These are phyloP conservation scores for Todiramphus chloris DNA, from an alignment of 2,113 vertebrate species.

Conservation along the genomic window DNA sequence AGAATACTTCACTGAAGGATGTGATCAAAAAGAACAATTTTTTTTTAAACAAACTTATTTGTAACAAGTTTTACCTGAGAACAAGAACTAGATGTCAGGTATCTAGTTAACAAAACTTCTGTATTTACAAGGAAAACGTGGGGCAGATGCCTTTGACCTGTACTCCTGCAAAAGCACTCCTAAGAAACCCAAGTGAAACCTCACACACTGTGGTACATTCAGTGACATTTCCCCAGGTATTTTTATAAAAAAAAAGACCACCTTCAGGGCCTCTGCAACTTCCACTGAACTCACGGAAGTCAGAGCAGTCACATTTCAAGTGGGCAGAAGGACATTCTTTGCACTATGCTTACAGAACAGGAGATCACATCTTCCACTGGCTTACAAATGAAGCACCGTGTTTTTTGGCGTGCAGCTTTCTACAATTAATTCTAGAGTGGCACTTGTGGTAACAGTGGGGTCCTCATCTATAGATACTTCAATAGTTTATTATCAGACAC, in stretches of 20 bases:
- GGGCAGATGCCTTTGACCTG: not conserved
- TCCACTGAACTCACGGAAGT: not conserved
- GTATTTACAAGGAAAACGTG: not conserved
- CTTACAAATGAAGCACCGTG: not conserved
- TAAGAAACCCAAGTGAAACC: not conserved
- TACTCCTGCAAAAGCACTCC: not conserved
- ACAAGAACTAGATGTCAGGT: not conserved
- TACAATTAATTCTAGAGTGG: slow-evolving; percentile 6
- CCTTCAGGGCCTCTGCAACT: not conserved
- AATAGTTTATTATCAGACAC: slow-evolving; percentile 36
- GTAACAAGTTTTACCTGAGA: not conserved
- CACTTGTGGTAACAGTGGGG: slow-evolving; percentile 24
- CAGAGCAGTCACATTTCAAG: not conserved
- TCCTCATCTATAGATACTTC: slow-evolving; percentile 37
- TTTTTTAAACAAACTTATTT: not conserved
- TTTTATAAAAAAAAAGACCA: not conserved
- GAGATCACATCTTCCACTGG: not conserved
- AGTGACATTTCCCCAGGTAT: not conserved
- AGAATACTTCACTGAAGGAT: not conserved
- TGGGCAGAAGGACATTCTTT: not conserved
- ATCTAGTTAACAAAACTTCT: not conserved
- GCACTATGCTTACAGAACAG: not conserved
- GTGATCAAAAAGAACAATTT: not conserved
- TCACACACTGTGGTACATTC: not conserved
- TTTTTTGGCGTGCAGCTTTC: not conserved